Evolutionary conservation across 2,888 invertebrate genomes (phyloP).

Genomic region (Drosophila cognata): DNA sequence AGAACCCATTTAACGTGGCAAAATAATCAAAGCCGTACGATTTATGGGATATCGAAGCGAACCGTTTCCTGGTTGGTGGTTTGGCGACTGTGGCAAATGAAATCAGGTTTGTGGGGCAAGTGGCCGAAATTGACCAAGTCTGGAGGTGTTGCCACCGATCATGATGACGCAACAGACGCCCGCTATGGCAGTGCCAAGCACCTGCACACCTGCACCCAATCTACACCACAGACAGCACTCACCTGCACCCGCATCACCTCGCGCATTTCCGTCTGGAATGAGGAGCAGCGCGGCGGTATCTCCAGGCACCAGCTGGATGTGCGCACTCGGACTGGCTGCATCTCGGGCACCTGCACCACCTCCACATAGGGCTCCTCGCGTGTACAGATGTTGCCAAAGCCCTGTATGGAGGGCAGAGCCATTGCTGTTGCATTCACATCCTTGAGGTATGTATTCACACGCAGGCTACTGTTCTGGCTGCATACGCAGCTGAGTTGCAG

Average conservation of each 20-base stretch:
- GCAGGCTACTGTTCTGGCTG: slow-evolving; percentile 62
- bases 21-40: slow-evolving; percentile 54
- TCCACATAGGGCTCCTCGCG: slow-evolving; percentile 87
- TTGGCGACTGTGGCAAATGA: slow-evolving; percentile 30
- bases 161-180: slow-evolving; percentile 52
- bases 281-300: slow-evolving; percentile 92
- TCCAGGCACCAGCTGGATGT: slow-evolving; percentile 92
- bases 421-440: slow-evolving; percentile 53
- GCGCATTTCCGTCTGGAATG: slow-evolving; percentile 89
- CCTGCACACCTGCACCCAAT: slow-evolving; percentile 39
- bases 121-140: slow-evolving; percentile 50
- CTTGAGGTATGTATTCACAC: slow-evolving; percentile 70
- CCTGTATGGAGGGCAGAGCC: slow-evolving; percentile 57
- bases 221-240: slow-evolving; percentile 74
- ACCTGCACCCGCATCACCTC: slow-evolving; percentile 90
- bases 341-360: slow-evolving; percentile 77
- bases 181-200: slow-evolving; percentile 59
- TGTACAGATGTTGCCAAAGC: slow-evolving; percentile 79
- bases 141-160: slow-evolving; percentile 65
- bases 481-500: slow-evolving; percentile 22
- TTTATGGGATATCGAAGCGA: slow-evolving; percentile 50
- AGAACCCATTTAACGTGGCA: slow-evolving; percentile 58
- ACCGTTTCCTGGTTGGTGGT: slow-evolving; percentile 63
- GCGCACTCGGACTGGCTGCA: slow-evolving; percentile 89
- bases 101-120: slow-evolving; percentile 75